phyloP scores from a whole-genome alignment of 2,797 vertebrate species.

The Manis crassicaudata region DNA sequence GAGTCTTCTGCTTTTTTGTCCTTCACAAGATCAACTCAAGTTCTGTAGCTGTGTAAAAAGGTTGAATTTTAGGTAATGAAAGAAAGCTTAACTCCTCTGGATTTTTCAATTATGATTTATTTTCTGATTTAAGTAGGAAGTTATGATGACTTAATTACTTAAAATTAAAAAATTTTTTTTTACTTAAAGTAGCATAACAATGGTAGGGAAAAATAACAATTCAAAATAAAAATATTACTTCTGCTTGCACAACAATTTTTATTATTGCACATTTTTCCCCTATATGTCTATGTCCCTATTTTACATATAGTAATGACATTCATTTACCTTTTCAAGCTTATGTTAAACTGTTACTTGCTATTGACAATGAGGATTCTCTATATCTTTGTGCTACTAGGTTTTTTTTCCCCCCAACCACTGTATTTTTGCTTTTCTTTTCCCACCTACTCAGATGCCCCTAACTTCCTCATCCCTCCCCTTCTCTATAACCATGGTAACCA shows the following conservation, averaged over 20 bases:
- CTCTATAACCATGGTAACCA: neutral
- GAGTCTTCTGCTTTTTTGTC: neutral
- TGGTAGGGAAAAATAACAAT: neutral
- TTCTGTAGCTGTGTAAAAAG: neutral
- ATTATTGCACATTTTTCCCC: neutral
- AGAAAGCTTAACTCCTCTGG: conserved; percentile 20
- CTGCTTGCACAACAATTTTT: neutral
- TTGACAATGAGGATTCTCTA: neutral
- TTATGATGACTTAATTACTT: neutral
- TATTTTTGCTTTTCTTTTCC: conserved; percentile 10
- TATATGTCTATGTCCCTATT: neutral
- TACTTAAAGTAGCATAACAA: neutral
- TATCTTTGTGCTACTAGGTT: neutral
- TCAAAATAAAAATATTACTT: neutral
- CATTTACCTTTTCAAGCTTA: neutral
- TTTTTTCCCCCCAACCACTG: neutral
- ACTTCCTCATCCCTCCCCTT: neutral
- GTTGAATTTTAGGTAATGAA: conserved; percentile 2
- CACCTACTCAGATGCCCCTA: neutral
- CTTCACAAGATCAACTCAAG: conserved; percentile 41
- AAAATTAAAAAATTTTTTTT: neutral
- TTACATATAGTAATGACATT: neutral
- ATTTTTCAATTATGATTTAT: neutral
- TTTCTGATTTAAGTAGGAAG: neutral
- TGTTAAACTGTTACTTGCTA: neutral